Percentiles rank a stretch among this genome's conserved stretches.
Evolutionary conservation across 1,140 invertebrate species (phyloP).

Genomic region (Brachionus koreanus): DNA sequence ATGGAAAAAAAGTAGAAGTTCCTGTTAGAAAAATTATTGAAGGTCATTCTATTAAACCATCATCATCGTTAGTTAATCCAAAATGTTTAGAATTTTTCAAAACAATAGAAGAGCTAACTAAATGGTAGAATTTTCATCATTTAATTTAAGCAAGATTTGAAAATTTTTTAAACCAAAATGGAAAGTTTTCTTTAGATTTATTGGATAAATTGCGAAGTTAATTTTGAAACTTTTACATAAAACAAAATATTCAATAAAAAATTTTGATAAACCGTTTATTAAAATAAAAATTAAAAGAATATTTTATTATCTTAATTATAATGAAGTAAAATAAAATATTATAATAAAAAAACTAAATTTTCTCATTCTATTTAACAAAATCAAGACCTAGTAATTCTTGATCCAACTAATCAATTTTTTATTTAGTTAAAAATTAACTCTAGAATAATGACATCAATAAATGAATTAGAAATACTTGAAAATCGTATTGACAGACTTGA

Average conservation of each 20-base stretch:
- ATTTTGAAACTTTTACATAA: too few relatives aligned
- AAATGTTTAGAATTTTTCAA: slow-evolving; percentile 32
- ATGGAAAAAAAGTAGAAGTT: slow-evolving; percentile 65
- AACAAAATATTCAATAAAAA: too few relatives aligned
- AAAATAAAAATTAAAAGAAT: not conserved
- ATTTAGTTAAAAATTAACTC: not conserved
- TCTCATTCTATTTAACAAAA: not conserved
- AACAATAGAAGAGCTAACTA: not conserved
- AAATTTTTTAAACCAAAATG: not conserved
- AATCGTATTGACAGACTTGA: not conserved
- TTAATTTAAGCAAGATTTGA: not conserved
- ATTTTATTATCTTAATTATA: not conserved
- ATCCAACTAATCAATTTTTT: not conserved
- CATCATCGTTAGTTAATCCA: slow-evolving; percentile 40
- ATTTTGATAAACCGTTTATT: too few relatives aligned
- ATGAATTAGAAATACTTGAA: not conserved
- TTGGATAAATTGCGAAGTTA: too few relatives aligned
- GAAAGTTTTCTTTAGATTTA: too few relatives aligned
- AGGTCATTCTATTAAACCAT: slow-evolving; percentile 50
- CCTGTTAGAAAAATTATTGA: slow-evolving; percentile 62
- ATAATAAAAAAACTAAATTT: too few relatives aligned
- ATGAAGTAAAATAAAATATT: not conserved
- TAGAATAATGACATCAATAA: not conserved
- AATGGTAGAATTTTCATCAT: not conserved
- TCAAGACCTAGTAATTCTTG: not conserved